Evolutionary conservation across 1,140 invertebrate species (phyloP), one percentile per base, ranked within the genome.

Genomic region (Pogonomyrmex californicus): DNA sequence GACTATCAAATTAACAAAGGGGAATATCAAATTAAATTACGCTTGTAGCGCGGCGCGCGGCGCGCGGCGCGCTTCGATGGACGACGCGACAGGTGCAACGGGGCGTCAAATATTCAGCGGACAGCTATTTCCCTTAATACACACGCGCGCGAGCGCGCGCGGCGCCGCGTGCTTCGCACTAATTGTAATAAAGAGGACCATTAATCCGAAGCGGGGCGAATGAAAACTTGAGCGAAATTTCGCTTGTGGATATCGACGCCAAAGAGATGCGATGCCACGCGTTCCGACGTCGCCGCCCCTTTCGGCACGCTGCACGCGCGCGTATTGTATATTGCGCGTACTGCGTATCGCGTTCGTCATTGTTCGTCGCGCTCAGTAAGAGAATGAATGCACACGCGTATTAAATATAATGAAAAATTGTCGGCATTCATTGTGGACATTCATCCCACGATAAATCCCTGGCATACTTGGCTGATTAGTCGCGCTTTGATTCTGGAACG

Each of bases 21-120:
- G 87, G 88, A 89, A 93, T 93, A 91, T 92, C 91, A 91, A 93
- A 93, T 93, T 92, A 92, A 92, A 93, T 92, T 93, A 89, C 86
- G 90, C 71, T 62, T 36, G 47, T 54, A 85, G 89, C 56, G 65
- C 30, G 60, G 49, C 47, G 82, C 49, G 44, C 12, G 79, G n/a
- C n/a, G 89, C 56, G 65, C 30, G 60, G 63, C 63, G 63, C 68
- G 79, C 82, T 86, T 78, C 87, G 58, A 9, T 62, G 76, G 49
- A 75, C 77, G 68, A 73, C 79, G 78, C 75, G 41, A 81, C 82
- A 75, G 77, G 70, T 66, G 38, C 65, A 79, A 58, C 86, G 65
- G 85, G 86, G 89, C 83, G 91, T 91, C 86, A 89, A 89, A 91
- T 92, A 89, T 92, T 91, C 85, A 78, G 49, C 76, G 54, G 73